Evolutionary conservation across 2,113 vertebrate genomes (phyloP).

Genomic region (Pterocles orientalis): DNA sequence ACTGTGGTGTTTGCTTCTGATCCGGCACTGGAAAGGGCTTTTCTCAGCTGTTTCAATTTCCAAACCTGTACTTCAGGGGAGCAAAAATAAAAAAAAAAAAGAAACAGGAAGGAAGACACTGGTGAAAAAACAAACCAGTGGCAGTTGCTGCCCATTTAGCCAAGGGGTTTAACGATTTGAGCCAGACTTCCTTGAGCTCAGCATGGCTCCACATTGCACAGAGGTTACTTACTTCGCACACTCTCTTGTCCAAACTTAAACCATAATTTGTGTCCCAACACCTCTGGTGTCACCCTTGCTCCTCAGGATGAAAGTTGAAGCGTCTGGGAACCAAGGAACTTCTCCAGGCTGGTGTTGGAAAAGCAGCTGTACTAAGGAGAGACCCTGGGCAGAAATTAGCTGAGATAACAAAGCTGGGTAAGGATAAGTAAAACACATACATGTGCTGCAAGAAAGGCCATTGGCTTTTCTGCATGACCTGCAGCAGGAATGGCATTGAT

Average conservation of each 20-base stretch:
- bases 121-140: neutral
- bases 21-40: constrained; percentile 72
- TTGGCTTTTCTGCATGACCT: neutral
- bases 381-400: neutral
- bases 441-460: neutral
- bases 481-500: neutral
- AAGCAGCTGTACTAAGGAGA: neutral
- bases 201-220: rapidly evolving
- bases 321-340: neutral
- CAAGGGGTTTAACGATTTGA: neutral
- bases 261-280: neutral
- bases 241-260: neutral
- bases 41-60: constrained; percentile 63
- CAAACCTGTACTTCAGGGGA: constrained; percentile 65
- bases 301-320: neutral
- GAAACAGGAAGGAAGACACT: neutral
- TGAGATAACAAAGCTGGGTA: neutral
- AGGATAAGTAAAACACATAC: neutral
- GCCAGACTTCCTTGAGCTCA: neutral
- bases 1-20: constrained; percentile 73
- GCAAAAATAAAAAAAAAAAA: neutral
- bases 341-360: neutral
- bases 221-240: neutral
- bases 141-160: neutral
- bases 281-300: neutral